Evolutionary conservation across 2,888 invertebrate species (phyloP), one percentile per base, ranked within the genome.

Genomic region (Ornithoptera alexandrae): DNA sequence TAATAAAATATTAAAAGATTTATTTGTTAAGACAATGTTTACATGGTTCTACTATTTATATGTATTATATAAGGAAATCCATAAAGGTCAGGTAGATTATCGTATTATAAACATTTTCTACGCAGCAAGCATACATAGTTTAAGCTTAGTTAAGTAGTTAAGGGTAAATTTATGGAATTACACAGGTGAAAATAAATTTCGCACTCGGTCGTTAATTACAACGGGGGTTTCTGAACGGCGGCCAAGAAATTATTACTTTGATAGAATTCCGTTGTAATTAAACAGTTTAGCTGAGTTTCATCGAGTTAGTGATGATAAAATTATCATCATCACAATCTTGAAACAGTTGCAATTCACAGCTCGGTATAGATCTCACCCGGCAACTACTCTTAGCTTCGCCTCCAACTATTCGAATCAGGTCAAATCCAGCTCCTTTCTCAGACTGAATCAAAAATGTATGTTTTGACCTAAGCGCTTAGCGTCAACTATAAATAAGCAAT

Each of bases 201-300:
- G 62, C 67, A 67, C 62, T 67, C 62, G 24, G n/a, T 62, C 67
- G n/a, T 67, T 67, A 57, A 67, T 67, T 62, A 67, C 67, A 46
- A 24, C 62, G 53, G 46, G 46, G 59, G 62, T 62, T 18, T 56
- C 62, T 30, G 62, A 57, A 67, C 67, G 57, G 12, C 42, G 42
- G 62, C 62, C 67, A 67, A 62, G 67, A 62, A 67, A 67, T 67
- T 62, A 57, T 60, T 62, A 42, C 46, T 58, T 66, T 60, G 57
- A 67, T 62, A 67, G 56, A 56, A 67, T 67, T 57, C 57, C 17
- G 22, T 39, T 17, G 62, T 62, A 67, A 67, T 67, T 57, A 67
- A 62, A 62, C 46, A 42, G 57, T 12, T 36, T n/a, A 17, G 56
- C 20, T 5, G 20, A 18, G 6, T n/a, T 56, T n/a, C 56, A 10